These are phyloP conservation scores for Diploptera punctata DNA, from an alignment of 2,888 invertebrate genomes.

Conservation along the genomic window DNA sequence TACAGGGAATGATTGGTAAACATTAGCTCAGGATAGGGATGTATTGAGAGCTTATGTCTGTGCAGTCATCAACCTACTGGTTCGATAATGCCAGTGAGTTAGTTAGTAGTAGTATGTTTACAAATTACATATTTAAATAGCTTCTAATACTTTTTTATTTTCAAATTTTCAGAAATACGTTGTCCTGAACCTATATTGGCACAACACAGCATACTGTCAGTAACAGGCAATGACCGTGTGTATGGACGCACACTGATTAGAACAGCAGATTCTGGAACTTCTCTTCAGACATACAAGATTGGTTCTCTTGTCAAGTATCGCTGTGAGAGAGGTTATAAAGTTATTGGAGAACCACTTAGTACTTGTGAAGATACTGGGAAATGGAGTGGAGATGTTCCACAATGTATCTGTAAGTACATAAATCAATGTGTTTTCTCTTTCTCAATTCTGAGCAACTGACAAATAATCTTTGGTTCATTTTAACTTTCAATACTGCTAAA, in stretches of 20 bases:
- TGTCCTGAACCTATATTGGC: constrained; percentile 85
- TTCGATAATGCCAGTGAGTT: too few species aligned
- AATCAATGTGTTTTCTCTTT: too few species aligned
- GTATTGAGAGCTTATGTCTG: too few species aligned
- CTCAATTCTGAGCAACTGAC: too few species aligned
- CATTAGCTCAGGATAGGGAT: too few species aligned
- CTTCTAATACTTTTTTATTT: too few species aligned
- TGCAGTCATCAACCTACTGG: too few species aligned
- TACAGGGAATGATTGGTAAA: too few species aligned
- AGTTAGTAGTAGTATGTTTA: too few species aligned
- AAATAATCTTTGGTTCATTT: too few species aligned
- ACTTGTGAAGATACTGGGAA: constrained; percentile 86
- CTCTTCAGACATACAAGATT: constrained; percentile 79
- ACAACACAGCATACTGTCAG: constrained; percentile 84
- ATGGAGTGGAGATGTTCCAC: constrained; percentile 85
- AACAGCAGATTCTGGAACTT: constrained; percentile 71
- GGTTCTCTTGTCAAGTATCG: constrained; percentile 87
- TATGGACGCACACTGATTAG: constrained; percentile 84
- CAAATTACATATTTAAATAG: too few species aligned
- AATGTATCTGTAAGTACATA: constrained; percentile 82
- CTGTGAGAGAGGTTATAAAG: constrained; percentile 89
- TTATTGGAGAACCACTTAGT: constrained; percentile 82
- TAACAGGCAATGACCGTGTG: constrained; percentile 90
- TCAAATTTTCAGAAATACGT: constrained; percentile 73
- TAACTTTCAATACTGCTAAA: too few species aligned